Conservation (phyloP, 2,113 vertebrate species). For the Gorilla gorilla region DNA sequence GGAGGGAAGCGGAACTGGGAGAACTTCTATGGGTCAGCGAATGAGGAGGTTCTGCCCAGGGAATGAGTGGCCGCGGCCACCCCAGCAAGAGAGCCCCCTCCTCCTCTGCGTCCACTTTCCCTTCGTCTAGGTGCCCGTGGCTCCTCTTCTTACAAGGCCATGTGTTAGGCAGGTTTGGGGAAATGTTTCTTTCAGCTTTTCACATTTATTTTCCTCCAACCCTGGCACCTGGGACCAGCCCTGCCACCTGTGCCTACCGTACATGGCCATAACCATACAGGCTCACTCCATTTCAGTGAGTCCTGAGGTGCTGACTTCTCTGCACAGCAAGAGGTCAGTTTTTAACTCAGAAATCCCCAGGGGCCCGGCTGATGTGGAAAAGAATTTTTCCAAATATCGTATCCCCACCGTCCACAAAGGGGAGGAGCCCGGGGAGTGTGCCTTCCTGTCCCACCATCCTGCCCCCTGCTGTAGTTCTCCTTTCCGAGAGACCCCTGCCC, state of each 20-base stretch:
- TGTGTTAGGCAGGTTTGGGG: neutral
- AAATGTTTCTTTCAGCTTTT: neutral
- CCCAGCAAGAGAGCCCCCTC: neutral
- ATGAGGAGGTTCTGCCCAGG: neutral
- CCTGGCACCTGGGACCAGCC: neutral
- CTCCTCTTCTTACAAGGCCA: neutral
- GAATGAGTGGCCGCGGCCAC: too few species aligned
- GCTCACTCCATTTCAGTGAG: neutral
- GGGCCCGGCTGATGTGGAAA: neutral
- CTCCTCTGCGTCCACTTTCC: rapidly evolving
- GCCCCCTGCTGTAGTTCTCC: neutral
- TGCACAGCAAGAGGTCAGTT: neutral
- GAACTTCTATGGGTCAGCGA: neutral
- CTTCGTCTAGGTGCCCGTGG: rapidly evolving
- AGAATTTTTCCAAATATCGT: neutral
- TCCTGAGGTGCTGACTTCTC: neutral
- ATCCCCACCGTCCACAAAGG: neutral
- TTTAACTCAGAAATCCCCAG: neutral
- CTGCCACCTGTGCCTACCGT: neutral
- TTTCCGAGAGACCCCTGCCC: neutral
- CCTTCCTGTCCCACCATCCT: neutral
- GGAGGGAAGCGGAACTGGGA: neutral
- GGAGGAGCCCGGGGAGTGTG: rapidly evolving
- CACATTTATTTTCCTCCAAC: neutral
- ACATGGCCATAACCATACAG: neutral